phyloP scores from a whole-genome alignment of 1,140 invertebrate species.

The Sitophilus oryzae region DNA sequence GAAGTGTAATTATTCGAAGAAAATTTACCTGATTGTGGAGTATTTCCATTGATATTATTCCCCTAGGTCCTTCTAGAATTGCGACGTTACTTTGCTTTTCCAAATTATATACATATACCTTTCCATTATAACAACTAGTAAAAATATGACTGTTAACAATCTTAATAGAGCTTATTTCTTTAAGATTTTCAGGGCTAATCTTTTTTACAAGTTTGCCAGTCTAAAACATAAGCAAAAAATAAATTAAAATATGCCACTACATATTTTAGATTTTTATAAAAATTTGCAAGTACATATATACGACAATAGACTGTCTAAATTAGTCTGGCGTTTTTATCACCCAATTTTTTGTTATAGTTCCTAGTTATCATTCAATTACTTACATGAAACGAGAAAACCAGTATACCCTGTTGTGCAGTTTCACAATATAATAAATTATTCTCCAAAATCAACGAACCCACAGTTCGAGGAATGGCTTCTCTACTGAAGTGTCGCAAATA shows the following conservation, averaged over 20 bases:
- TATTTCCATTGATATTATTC: conserved; percentile 51
- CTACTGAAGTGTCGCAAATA: conserved; percentile 37
- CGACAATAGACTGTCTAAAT: no score
- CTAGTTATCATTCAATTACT: no score
- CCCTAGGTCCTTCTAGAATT: conserved; percentile 48
- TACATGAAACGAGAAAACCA: conserved; percentile 39
- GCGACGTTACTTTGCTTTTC: conserved; percentile 40
- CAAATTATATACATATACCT: conserved; percentile 50
- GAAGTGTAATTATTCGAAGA: no score
- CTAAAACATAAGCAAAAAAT: conserved; percentile 37
- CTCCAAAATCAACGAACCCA: conserved; percentile 35
- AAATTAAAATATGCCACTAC: no score
- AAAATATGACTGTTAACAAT: conserved; percentile 47
- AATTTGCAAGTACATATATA: no score
- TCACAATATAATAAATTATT: conserved; percentile 38
- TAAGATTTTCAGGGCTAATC: conserved; percentile 45
- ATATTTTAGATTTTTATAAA: no score
- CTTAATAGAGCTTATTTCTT: conserved; percentile 51
- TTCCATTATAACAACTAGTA: conserved; percentile 53
- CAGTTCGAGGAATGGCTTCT: conserved; percentile 27
- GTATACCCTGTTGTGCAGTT: conserved; percentile 36
- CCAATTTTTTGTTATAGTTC: no score
- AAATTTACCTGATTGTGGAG: conserved; percentile 46
- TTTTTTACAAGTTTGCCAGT: conserved; percentile 47
- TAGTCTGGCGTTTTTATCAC: no score